Percentiles rank a stretch among this genome's conserved stretches.
Evolutionary conservation across 53 echinoderm and acorn worm species (phyloP).

Genomic region (Zoroaster sp.): DNA sequence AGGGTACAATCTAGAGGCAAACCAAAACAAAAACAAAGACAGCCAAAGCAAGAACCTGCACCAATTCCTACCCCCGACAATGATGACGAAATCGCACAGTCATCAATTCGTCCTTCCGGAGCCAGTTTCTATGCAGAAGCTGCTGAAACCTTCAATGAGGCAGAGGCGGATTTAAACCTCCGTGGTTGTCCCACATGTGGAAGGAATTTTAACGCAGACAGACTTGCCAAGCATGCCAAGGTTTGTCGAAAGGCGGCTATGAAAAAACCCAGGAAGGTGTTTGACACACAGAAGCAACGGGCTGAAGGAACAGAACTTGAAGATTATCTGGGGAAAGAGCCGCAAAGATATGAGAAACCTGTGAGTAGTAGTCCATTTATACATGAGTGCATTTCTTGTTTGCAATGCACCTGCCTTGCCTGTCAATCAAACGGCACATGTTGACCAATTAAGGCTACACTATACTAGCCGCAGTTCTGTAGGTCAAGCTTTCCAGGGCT

Average conservation of each 20-base stretch:
- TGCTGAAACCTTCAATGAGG: constrained; percentile 36
- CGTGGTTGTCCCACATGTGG: constrained; percentile 73
- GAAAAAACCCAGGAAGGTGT: constrained; percentile 76
- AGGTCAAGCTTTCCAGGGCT: too few relatives aligned
- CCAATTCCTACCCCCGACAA: neutral
- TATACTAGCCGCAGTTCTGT: too few relatives aligned
- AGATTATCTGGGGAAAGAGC: constrained; percentile 59
- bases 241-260: constrained; percentile 71
- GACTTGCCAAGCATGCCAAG: constrained; percentile 75
- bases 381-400: too few relatives aligned
- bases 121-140: constrained; percentile 56
- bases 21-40: neutral
- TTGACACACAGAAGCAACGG: constrained; percentile 72
- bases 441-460: too few relatives aligned
- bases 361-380: too few relatives aligned
- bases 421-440: too few relatives aligned
- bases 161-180: constrained; percentile 42
- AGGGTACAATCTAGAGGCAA: neutral
- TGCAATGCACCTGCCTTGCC: too few relatives aligned
- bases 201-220: constrained; percentile 74
- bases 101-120: neutral
- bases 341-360: constrained; percentile 58
- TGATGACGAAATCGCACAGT: neutral
- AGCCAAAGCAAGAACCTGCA: neutral
- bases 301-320: constrained; percentile 74